Base-by-base conservation (phyloP, 2,113 vertebrate species). In the Eretmochelys imbricata region DNA sequence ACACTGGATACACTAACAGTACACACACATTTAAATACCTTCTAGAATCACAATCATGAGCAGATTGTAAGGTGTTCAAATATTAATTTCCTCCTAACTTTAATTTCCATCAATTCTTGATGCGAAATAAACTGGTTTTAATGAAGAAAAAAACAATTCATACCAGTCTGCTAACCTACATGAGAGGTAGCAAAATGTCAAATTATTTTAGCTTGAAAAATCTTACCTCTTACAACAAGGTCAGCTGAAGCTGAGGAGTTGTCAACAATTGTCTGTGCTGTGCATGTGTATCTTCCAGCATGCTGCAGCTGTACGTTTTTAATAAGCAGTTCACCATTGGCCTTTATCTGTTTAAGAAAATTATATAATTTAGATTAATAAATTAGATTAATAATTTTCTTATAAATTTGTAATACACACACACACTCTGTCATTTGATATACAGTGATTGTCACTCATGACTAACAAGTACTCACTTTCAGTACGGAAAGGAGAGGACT, bases 151-250 rank as follows among this genome's bases (percentile, higher is more conserved):
- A 5, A 69, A 35, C 16, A 22, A 38, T 19, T 72, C 8, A 16
- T 16, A 69, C 35, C 25, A 51, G 35, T 78, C 17, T 24, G 54
- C 14, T 84, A 80, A 12, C 20, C 38, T 78, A 72, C 14, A 9
- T 85, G 50, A 78, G 93, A 92, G 72, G 3, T 10, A 94, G 46
- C 2, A 22, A 79, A 9, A 13, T n/a, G 83, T 93, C 46, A 54
- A 14, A 78, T 29, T 78, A 5, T 86, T 59, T 81, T 87, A 79
- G 62, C 25, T 82, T 72, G 9, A 89, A 51, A 86, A 89, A 78
- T 48, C 98, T 98, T 98, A 99, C 99, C 99, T 99, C 99, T 98
- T 78, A 99, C 99, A 50, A 99, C 98, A 83, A 99, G 98, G 94
- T 99, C 98, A 54, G 99, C 99, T 0, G 99, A 99, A 53, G 99